Evolutionary conservation across 2,113 vertebrate genomes (phyloP), one percentile per base, ranked within the genome.

Genomic region (Nansenia antarctica): DNA sequence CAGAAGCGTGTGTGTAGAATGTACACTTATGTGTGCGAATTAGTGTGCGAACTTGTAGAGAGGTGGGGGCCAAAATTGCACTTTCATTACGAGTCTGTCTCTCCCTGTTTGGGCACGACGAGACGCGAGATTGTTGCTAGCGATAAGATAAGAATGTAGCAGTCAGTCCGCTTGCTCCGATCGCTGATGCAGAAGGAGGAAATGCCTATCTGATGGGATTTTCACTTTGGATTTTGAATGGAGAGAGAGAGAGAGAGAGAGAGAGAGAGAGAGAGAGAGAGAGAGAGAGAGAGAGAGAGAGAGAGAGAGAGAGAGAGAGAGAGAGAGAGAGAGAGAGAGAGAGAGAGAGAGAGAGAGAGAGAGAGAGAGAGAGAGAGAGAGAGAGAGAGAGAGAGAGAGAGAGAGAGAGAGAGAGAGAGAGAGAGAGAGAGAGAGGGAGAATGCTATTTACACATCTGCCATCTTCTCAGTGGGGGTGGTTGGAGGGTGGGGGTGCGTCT

Each of bases 131-230:
- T 92, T 84, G 80, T 81, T 79, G 83, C 71, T 57, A 26, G 34
- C 24, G 84, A 90, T 88, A 90, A 93, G 90, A 94, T 92, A 93
- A 93, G 92, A 85, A 83, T 66, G 35, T 86, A 85, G 76, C 67
- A 84, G 84, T 70, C 82, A 59, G 57, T 83, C n/a, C 73, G 82
- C 66, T 55, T 86, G 76, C 82, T 79, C 59, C 82, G 66, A 78
- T 77, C 80, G 79, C 85, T 86, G 80, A 78, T 84, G 88, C 69
- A 81, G 77, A 76, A 82, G 85, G 83, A 91, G 92, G 91, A 92
- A 92, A 91, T 90, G 88, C 87, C 88, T 88, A 88, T 91, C 86
- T 89, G 84, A 86, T 90, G 87, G 88, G 87, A 87, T 84, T 91
- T 91, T 82, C 82, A 59, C 22, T 80, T 85, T 24, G 57, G 84